These are phyloP conservation scores for Geopemphigus sp. DNA, from an alignment of 1,140 invertebrate genomes.

Conservation along the genomic window DNA sequence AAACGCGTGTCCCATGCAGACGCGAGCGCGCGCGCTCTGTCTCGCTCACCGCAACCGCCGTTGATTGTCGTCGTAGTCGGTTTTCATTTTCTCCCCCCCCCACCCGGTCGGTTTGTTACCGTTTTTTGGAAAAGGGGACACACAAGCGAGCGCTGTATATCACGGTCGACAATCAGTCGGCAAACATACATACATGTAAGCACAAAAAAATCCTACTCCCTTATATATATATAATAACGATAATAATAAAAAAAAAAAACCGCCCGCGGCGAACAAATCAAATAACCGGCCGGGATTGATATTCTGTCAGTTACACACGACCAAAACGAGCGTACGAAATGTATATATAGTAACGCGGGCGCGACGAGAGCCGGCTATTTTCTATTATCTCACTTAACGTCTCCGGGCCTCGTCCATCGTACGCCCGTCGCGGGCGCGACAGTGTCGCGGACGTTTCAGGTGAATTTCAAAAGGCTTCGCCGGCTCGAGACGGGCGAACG, in stretches of 20 bases:
- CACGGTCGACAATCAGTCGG: constrained; percentile 37
- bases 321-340: not conserved
- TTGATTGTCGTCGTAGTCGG: constrained; percentile 21
- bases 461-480: constrained; percentile 40
- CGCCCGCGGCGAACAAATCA: constrained; percentile 44
- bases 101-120: constrained; percentile 14
- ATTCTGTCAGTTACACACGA: constrained; percentile 45
- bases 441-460: constrained; percentile 41
- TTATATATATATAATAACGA: not conserved
- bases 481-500: not conserved
- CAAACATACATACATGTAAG: not conserved
- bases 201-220: not conserved
- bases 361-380: not conserved
- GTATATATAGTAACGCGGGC: not conserved
- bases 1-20: constrained; percentile 32
- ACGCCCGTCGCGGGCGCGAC: not conserved
- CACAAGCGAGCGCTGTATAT: not conserved
- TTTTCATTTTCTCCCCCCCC: not conserved
- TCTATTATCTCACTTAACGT: constrained; percentile 28
- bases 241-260: constrained; percentile 31
- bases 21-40: not conserved
- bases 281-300: constrained; percentile 45
- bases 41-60: not conserved
- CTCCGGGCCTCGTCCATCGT: not conserved
- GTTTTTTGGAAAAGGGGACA: constrained; percentile 6